These are phyloP conservation scores for Drosophila azteca DNA, from an alignment of 1,140 invertebrate genomes.

Conservation along the genomic window DNA sequence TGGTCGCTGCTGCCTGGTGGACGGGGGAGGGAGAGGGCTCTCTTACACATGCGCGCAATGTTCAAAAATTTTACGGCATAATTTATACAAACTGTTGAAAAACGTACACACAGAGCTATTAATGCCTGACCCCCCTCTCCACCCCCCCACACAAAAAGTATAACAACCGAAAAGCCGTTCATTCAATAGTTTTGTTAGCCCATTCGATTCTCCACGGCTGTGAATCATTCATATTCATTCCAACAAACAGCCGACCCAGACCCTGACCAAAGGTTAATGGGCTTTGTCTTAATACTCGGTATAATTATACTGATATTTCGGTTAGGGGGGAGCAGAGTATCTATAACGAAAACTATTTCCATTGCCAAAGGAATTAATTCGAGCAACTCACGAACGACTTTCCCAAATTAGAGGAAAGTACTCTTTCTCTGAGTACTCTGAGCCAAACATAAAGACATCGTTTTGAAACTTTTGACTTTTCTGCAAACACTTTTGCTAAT, in stretches of 20 bases:
- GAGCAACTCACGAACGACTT: constrained; percentile 17
- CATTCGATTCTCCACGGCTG: constrained; percentile 42
- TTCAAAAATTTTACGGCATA: constrained; percentile 68
- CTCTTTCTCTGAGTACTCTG: constrained; percentile 5
- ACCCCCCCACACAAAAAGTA: constrained; percentile 8
- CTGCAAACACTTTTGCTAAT: constrained; percentile 13
- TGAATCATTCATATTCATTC: constrained; percentile 10
- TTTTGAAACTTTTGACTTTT: constrained; percentile 6
- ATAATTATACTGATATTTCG: constrained; percentile 47
- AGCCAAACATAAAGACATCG: too few relatives aligned
- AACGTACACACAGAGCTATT: constrained; percentile 1
- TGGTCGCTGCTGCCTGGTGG: background rate
- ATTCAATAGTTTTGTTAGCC: constrained; percentile 27
- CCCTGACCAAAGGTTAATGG: constrained; percentile 35
- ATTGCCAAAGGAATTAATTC: constrained; percentile 23
- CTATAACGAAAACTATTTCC: background rate
- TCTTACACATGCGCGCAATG: constrained; percentile 62
- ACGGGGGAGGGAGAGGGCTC: background rate
- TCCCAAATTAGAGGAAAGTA: constrained; percentile 17
- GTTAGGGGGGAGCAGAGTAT: too few relatives aligned
- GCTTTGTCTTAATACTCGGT: constrained; percentile 12
- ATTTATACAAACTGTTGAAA: constrained; percentile 76
- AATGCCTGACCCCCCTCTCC: too few relatives aligned
- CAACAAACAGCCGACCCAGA: constrained; percentile 4
- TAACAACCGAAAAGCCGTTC: constrained; percentile 23